These are phyloP conservation scores for Ctenomys sociabilis DNA, from an alignment of 2,113 vertebrate genomes.

Conservation along the genomic window DNA sequence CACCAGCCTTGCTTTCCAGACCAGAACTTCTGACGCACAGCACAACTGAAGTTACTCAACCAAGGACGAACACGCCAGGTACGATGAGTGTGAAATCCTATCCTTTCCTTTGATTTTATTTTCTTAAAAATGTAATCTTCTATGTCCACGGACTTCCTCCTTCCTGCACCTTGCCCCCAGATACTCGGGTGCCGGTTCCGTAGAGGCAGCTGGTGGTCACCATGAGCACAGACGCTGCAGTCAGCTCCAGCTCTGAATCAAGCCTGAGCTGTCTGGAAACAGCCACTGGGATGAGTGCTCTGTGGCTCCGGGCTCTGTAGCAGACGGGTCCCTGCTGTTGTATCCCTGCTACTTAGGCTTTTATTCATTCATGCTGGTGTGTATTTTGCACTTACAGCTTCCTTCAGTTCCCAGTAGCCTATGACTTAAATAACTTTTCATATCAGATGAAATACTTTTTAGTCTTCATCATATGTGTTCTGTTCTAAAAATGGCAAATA, in stretches of 20 bases:
- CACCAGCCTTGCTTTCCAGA: slow-evolving; percentile 68
- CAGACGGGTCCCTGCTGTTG: neutral
- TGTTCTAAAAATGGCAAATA: neutral
- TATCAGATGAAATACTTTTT: too few relatives aligned
- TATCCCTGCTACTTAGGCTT: neutral
- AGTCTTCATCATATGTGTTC: neutral
- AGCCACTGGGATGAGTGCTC: neutral
- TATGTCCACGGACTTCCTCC: neutral
- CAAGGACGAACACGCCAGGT: slow-evolving; percentile 79
- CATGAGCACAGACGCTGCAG: too few relatives aligned
- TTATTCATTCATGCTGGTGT: neutral
- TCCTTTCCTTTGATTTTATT: neutral
- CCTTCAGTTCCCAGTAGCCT: neutral
- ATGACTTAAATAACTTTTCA: neutral
- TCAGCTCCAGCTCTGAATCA: neutral
- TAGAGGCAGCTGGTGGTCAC: neutral
- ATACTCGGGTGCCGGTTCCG: neutral
- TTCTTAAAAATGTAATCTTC: neutral
- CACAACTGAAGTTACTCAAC: slow-evolving; percentile 71
- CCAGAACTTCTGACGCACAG: slow-evolving; percentile 86
- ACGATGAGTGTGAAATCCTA: neutral
- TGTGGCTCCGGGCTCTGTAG: neutral
- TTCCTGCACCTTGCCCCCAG: neutral
- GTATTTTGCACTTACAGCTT: neutral
- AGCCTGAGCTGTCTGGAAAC: neutral